Percentiles rank a stretch among this genome's conserved stretches.
Conservation (phyloP, 2,888 invertebrate species). For the Clostera curtula region DNA sequence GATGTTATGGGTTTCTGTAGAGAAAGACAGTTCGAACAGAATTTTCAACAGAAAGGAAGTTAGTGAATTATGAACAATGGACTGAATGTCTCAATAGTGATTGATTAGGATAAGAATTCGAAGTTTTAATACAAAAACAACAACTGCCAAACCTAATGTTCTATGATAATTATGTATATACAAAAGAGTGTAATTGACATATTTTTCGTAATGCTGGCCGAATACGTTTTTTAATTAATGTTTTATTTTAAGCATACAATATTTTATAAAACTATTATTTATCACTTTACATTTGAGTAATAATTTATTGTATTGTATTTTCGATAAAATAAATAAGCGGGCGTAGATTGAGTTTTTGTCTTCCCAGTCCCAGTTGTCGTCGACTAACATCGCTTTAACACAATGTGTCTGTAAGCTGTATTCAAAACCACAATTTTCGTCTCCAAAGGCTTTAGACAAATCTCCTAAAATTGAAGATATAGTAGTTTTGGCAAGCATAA, state of each 20-base stretch:
- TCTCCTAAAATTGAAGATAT: too few species aligned
- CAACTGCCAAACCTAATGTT: conserved; percentile 27
- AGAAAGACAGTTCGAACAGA: too few species aligned
- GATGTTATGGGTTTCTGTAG: conserved; percentile 1
- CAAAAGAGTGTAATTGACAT: conserved; percentile 25
- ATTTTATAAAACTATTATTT: conserved; percentile 22
- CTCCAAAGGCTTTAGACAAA: too few species aligned
- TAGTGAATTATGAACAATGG: conserved; percentile 18
- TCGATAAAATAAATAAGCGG: too few species aligned
- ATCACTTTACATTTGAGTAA: conserved; percentile 21
- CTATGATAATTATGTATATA: conserved; percentile 22
- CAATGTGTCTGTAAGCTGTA: too few species aligned
- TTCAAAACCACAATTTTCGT: too few species aligned
- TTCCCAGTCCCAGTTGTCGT: too few species aligned
- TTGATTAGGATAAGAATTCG: conserved; percentile 21
- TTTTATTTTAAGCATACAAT: conserved; percentile 21
- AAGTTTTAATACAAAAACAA: conserved; percentile 22
- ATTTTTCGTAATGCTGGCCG: conserved; percentile 26
- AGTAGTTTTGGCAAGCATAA: too few species aligned
- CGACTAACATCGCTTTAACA: too few species aligned
- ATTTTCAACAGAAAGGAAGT: conserved; percentile 6
- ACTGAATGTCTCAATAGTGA: conserved; percentile 26
- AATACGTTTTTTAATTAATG: too few species aligned
- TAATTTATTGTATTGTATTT: too few species aligned
- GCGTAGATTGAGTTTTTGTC: too few species aligned